Percentiles rank a stretch among this genome's conserved stretches.
Conservation (phyloP, 2,888 invertebrate genomes). For the Dexiosoma caninum region DNA sequence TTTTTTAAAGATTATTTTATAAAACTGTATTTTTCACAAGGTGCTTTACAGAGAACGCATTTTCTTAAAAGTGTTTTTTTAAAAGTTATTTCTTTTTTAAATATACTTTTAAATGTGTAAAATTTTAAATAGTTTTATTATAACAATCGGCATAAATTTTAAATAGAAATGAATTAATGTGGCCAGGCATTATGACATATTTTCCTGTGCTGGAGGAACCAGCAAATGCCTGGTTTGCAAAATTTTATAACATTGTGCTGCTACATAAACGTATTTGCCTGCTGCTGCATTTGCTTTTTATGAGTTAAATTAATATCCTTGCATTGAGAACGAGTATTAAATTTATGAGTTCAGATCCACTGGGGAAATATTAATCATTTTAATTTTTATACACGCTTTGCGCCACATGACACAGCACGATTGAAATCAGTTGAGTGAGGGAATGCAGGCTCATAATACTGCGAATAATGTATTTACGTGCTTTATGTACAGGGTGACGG, state of each 20-base stretch:
- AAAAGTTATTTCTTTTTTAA: not conserved
- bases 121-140: too few species aligned
- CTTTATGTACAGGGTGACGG: not conserved
- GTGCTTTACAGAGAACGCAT: not conserved
- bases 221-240: not conserved
- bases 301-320: conserved; percentile 60
- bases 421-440: conserved; percentile 14
- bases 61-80: not conserved
- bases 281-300: conserved; percentile 51
- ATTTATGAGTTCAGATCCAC: conserved; percentile 63
- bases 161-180: not conserved
- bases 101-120: not conserved
- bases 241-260: not conserved
- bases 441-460: conserved; percentile 15
- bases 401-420: conserved; percentile 58
- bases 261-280: not conserved
- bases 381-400: conserved; percentile 60
- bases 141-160: not conserved
- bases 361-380: conserved; percentile 65
- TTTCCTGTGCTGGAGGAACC: not conserved
- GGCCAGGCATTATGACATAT: not conserved
- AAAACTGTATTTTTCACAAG: not conserved
- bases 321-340: conserved; percentile 59
- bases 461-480: not conserved
- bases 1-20: too few species aligned